These are phyloP conservation scores for Polydrusus cervinus DNA, from an alignment of 2,888 invertebrate genomes.

Conservation along the genomic window DNA sequence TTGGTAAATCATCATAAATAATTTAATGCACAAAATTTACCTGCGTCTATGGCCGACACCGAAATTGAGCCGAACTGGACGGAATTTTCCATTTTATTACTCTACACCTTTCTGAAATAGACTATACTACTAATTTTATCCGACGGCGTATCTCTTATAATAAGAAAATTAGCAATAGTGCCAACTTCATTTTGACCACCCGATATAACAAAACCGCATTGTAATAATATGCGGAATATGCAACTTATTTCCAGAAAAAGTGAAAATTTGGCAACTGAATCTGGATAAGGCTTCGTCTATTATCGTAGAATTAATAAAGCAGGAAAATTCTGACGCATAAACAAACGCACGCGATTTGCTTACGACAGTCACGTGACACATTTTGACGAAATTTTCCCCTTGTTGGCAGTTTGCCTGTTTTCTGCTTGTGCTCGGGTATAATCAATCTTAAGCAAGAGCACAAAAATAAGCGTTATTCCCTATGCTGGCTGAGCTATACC, in stretches of 20 bases:
- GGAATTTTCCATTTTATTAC: too few relatives aligned
- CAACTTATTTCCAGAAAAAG: not conserved
- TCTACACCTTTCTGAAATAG: too few relatives aligned
- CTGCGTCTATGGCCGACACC: too few relatives aligned
- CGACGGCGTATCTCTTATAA: too few relatives aligned
- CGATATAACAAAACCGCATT: too few relatives aligned
- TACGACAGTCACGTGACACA: constrained; percentile 18
- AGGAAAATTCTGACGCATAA: constrained; percentile 23
- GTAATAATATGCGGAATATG: too few relatives aligned
- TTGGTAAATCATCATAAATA: too few relatives aligned
- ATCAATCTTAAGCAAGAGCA: constrained; percentile 14
- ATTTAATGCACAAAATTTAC: too few relatives aligned
- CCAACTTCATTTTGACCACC: too few relatives aligned
- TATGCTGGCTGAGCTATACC: not conserved
- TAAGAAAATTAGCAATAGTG: too few relatives aligned
- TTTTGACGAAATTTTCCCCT: constrained; percentile 14
- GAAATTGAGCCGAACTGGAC: too few relatives aligned
- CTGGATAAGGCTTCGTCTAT: constrained; percentile 4
- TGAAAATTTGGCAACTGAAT: constrained; percentile 14
- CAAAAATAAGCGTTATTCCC: constrained; percentile 6
- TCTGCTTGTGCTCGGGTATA: not conserved
- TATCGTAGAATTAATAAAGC: constrained; percentile 13
- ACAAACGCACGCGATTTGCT: constrained; percentile 33
- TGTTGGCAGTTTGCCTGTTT: constrained; percentile 10
- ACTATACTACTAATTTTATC: too few relatives aligned